Evolutionary conservation across 1,140 invertebrate species (phyloP), one percentile per base, ranked within the genome.

Genomic region (Bombus pascuorum): DNA sequence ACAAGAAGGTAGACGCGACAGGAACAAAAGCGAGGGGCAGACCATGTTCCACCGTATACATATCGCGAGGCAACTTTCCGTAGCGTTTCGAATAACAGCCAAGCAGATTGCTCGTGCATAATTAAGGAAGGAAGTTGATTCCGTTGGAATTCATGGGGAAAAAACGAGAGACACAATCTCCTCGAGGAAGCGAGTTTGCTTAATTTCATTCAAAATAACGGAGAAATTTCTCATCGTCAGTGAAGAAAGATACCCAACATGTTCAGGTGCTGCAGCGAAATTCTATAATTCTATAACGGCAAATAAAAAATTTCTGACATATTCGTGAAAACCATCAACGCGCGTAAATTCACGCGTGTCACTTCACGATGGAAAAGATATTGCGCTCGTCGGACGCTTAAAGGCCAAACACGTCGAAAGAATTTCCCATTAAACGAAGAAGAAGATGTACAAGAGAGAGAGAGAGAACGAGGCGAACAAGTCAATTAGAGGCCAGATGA

Each of bases 41-140:
- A 39, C 44, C 47, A 76, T 70, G 57, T 47, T 73, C 34, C 70
- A 28, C 22, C 83, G 53, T 44, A 85, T 81, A 85, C 65, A 68
- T 80, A 71, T 74, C 83, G 53, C 47, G 39, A n/a, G 39, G 32
- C 39, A 85, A 85, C 83, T 85, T 80, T 71, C 83, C 65, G 25
- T 25, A 15, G 22, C 18, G 47, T 79, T n/a, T 72, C 66, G 66
- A 62, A 73, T 73, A 80, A 85, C 53, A 80, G 47, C 62, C n/a
- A 28, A 62, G 76, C 39, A 80, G 66, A 85, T 85, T 80, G 83
- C 68, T 73, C 47, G 53, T 85, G 83, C 76, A 80, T 85, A 85
- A 85, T 85, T 85, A 85, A 85, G 32, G 10, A n/a, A 4, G 25
- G 42, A 53, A 22, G 53, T 44, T 71, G 47, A 83, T 75, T 81